Base-by-base conservation (phyloP, 1,140 invertebrate species). In the Conopomorpha cramerella region DNA sequence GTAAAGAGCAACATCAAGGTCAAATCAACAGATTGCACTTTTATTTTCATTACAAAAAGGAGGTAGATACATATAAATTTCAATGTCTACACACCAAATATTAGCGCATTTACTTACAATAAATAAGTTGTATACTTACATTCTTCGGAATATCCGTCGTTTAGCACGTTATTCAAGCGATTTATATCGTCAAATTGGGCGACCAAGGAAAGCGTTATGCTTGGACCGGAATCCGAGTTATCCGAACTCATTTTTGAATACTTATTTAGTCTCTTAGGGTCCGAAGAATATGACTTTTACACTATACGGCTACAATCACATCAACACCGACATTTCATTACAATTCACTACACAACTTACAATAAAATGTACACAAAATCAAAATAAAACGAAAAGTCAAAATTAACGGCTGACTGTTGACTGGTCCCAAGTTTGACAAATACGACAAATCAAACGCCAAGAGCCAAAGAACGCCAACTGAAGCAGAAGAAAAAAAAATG, bases 111-210 rank as follows among this genome's bases (percentile, higher is more conserved):
- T 10, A 36, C 13, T 4, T 11, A 16, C 30, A 35, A 18, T 34
- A 40, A 34, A 26, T n/a, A 44, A 41, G 30, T 16, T 23, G 23
- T 55, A 10, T 46, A 62, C 72, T 61, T 57, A 87, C 86, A 84
- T 81, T 85, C 84, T 67, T 88, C 86, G 14, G 84, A 82, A 1
- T 80, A 79, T 43, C 84, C 85, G 48, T 85, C 84, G 35, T 82
- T 77, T 8, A 87, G 63, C 31, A 85, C 80, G 46, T 81, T 81
- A 39, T 84, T 82, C 51, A 85, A 85, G 40, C 85, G 80, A 51
- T 85, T 82, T 39, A 88, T 66, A 71, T 88, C 85, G 57, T 87
- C 86, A 55, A 85, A 84, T 46, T 74, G 70, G 2, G 70, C 70
- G 11, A 70, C 67, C 39, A 72, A 42, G 3, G 70, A 72, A 13